Percentiles rank a stretch among this genome's conserved stretches.
These are phyloP conservation scores for Vultur gryphus DNA, from an alignment of 2,797 vertebrate genomes.

Conservation along the genomic window DNA sequence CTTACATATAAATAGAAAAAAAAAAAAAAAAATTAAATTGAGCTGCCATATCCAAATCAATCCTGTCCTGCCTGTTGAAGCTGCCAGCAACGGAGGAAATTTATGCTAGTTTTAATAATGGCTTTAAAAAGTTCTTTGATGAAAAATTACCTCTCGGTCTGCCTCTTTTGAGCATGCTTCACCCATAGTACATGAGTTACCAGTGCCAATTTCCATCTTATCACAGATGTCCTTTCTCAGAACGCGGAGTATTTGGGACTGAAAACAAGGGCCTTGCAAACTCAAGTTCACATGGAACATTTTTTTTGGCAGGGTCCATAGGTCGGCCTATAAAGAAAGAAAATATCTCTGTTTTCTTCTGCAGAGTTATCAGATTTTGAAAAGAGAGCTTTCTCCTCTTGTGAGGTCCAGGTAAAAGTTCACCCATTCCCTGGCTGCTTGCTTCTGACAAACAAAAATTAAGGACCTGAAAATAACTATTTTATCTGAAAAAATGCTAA, in stretches of 20 bases:
- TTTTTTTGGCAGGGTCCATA: slow-evolving; percentile 54
- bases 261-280: slow-evolving; percentile 69
- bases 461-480: slow-evolving; percentile 74
- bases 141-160: slow-evolving; percentile 36
- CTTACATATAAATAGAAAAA: neutral
- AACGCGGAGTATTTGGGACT: slow-evolving; percentile 16
- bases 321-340: slow-evolving; percentile 70
- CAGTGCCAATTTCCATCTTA: slow-evolving; percentile 42
- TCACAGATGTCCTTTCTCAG: slow-evolving; percentile 68
- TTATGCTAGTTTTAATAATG: slow-evolving; percentile 35
- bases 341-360: slow-evolving; percentile 69
- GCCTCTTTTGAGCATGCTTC: slow-evolving; percentile 21
- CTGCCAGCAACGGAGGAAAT: neutral
- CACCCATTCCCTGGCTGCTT: slow-evolving; percentile 58
- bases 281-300: slow-evolving; percentile 57
- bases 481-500: slow-evolving; percentile 78
- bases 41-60: neutral
- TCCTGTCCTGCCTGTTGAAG: neutral
- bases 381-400: slow-evolving; percentile 72
- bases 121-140: slow-evolving; percentile 25
- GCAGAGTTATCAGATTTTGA: slow-evolving; percentile 64
- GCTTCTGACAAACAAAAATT: slow-evolving; percentile 75
- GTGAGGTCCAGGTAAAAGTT: slow-evolving; percentile 83
- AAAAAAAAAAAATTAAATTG: neutral
- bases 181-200: slow-evolving; percentile 4